Evolutionary conservation across 2,797 vertebrate genomes (phyloP), one percentile per base, ranked within the genome.

Genomic region (Protosalanx chinensis): DNA sequence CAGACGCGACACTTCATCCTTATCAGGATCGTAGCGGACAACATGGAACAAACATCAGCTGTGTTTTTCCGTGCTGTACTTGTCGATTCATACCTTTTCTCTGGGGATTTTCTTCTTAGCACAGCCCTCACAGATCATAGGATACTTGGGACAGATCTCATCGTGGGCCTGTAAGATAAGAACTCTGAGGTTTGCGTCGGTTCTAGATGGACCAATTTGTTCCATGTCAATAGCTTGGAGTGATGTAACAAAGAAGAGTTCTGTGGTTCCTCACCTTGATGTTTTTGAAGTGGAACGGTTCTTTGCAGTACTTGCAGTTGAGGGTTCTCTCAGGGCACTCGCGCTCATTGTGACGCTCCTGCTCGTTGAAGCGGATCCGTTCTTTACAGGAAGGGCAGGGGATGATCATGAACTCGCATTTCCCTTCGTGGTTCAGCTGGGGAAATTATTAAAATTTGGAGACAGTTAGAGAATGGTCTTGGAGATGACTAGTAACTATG

Each of bases 61-160:
- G 8, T 5, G 13, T 27, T 41, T 65, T 15, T 62, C 29, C 4
- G 33, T 64, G 63, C 41, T 15, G 20, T 49, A 16, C 13, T 13
- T 53, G 49, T 30, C 49, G 30, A 16, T 8, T 12, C 49, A 51
- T 46, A 67, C 97, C 92, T 96, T 97, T 84, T 98, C 96, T 82
- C 96, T 92, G 6, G 95, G 92, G 76, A 98, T 94, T 88, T 94
- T 98, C 89, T 94, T 96, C 89, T 95, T 95, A 57, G 95, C 94
- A 53, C 97, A 98, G 69, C 95, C 94, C 35, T 97, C 95, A 18
- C 98, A 99, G 27, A 94, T 94, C 94, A 98, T 91, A 0, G 97
- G 97, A 63, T 96, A 95, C 79, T 96, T 95, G 33, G 97, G 96
- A 84, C 97, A 99, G 80, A 96, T 93, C 65, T 96, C 94, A 1